Evolutionary conservation across 2,888 invertebrate species (phyloP), one percentile per base, ranked within the genome.

Genomic region (Sceliomorpha sp.): DNA sequence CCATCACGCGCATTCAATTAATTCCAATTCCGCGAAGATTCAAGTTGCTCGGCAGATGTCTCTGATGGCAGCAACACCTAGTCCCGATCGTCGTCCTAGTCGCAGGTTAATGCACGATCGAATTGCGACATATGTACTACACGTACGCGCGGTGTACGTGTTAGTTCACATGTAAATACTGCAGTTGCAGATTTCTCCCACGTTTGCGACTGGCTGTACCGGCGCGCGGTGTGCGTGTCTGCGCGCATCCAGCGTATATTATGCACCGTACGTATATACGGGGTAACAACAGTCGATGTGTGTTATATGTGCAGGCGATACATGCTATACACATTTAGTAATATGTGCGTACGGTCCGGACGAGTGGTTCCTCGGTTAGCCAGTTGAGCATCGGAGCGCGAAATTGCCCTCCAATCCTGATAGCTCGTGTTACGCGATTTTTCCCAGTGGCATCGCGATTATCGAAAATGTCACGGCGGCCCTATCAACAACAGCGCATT

Each of bases 321-420:
- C 15, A 7, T 13, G 5, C 20, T 20, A 20, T 20, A 17, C 17
- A 24, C 37, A 45, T 60, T 44, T 26, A 39, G 53, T 24, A 37
- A 55, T 39, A 36, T 12, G 32, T 31, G 13, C 39, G 53, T 27
- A 60, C 7, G 17, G 40, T 62, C 45, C 36, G 32, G 29, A 31
- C 74, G 70, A 77, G 77, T 74, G 76, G 77, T 73, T 73, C 77
- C 75, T 78, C 77, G 81, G 85, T 83, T 83, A 84, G 84, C 82
- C 83, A 80, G 76, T 70, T 64, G 79, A 73, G 84, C 83, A 80
- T 78, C 83, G 82, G 77, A 83, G 80, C 87, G 81, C 85, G 86
- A 87, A 87, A 87, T 87, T 87, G 84, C 82, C 81, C 76, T 74
- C 74, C 74, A 75, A 55, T 59, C 51, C 70, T 50, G 63, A 56